Evolutionary conservation across 1,140 invertebrate species (phyloP).

Genomic region (Andricus grossulariae): DNA sequence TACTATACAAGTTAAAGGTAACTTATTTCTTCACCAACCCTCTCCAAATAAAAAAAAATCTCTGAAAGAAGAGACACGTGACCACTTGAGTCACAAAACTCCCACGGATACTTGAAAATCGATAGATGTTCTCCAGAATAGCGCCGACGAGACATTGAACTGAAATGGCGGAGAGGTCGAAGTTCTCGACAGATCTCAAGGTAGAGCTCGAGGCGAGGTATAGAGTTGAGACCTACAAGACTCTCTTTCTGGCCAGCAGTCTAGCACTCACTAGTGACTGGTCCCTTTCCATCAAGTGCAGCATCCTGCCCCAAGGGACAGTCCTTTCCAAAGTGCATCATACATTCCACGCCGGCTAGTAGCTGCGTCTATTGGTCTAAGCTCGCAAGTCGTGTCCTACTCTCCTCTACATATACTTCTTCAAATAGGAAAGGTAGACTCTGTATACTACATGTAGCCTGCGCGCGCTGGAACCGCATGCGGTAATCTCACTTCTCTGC

Average conservation of each 20-base stretch:
- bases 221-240: neutral
- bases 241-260: neutral
- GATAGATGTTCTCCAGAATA: constrained; percentile 5
- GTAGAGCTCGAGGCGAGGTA: constrained; percentile 19
- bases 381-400: neutral
- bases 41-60: neutral
- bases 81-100: neutral
- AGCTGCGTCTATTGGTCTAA: too few species aligned
- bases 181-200: constrained; percentile 39
- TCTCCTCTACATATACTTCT: constrained; percentile 1
- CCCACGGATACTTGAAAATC: constrained; percentile 8
- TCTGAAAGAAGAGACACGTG: neutral
- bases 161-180: constrained; percentile 10
- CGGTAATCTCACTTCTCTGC: constrained; percentile 62
- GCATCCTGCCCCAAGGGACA: constrained; percentile 37
- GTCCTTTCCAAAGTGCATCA: constrained; percentile 40
- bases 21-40: too few species aligned
- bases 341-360: constrained; percentile 28
- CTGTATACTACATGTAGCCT: constrained; percentile 46
- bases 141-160: constrained; percentile 19
- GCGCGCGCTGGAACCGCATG: constrained; percentile 68
- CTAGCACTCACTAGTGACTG: neutral
- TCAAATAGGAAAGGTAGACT: constrained; percentile 37
- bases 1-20: too few species aligned
- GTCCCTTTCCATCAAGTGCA: neutral